These are phyloP conservation scores for Atopsyche davidsoni DNA, from an alignment of 1,140 invertebrate species.

Conservation along the genomic window DNA sequence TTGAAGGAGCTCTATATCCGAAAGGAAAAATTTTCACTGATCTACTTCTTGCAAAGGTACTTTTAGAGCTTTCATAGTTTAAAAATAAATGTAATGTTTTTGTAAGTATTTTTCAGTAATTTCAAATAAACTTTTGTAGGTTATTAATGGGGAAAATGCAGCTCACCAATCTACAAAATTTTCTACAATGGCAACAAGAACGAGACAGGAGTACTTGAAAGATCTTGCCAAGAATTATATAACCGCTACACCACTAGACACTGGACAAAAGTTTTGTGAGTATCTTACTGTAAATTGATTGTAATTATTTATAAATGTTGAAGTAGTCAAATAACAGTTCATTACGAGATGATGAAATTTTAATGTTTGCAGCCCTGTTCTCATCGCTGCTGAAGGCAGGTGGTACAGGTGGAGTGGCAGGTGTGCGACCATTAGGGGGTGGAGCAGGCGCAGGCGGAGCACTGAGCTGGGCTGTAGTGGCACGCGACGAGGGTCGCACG, in stretches of 20 bases:
- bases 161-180: constrained; percentile 95
- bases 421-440: constrained; percentile 33
- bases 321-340: too few species aligned
- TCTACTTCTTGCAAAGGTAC: constrained; percentile 90
- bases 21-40: constrained; percentile 89
- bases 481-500: constrained; percentile 31
- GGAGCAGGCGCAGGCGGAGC: constrained; percentile 40
- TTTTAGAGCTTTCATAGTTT: too few species aligned
- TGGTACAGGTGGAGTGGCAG: constrained; percentile 35
- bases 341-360: too few species aligned
- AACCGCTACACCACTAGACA: constrained; percentile 74
- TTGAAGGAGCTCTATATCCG: constrained; percentile 73
- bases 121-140: constrained; percentile 37
- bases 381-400: constrained; percentile 44
- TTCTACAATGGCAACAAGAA: constrained; percentile 93
- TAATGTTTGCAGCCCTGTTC: constrained; percentile 43
- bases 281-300: constrained; percentile 45
- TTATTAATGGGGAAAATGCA: constrained; percentile 95
- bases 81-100: too few species aligned
- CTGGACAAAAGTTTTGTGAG: constrained; percentile 86
- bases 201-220: constrained; percentile 92
- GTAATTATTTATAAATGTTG: constrained; percentile 3
- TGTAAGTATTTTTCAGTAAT: too few species aligned
- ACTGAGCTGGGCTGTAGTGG: constrained; percentile 41
- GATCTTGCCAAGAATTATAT: constrained; percentile 83